Evolutionary conservation across 2,888 invertebrate species (phyloP).

Genomic region (Ectobius pallidus): DNA sequence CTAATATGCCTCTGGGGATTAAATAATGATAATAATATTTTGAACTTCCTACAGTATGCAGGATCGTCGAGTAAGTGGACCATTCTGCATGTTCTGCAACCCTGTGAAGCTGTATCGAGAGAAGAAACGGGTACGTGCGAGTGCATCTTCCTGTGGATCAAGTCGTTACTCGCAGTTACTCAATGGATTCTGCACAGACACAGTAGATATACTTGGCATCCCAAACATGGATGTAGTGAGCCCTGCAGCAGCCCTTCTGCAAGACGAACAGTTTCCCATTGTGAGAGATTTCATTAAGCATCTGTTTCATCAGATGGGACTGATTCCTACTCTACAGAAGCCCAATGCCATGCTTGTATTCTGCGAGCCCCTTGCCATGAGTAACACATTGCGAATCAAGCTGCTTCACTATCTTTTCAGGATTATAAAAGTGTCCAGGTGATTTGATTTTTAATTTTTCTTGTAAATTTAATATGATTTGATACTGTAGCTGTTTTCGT

Average conservation of each 20-base stretch:
- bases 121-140: conserved; percentile 50
- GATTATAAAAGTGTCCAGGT: conserved; percentile 56
- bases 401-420: conserved; percentile 55
- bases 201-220: conserved; percentile 52
- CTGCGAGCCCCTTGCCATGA: conserved; percentile 54
- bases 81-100: conserved; percentile 55
- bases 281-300: conserved; percentile 54
- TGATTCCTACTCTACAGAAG: conserved; percentile 52
- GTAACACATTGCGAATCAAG: conserved; percentile 52
- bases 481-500: too few relatives aligned
- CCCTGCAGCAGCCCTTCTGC: conserved; percentile 54
- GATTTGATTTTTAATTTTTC: conserved; percentile 24
- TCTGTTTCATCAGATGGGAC: conserved; percentile 54
- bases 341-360: conserved; percentile 55
- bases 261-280: conserved; percentile 52
- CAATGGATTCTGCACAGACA: conserved; percentile 55
- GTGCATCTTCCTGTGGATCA: conserved; percentile 37
- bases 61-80: conserved; percentile 49
- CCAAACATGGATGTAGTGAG: conserved; percentile 55
- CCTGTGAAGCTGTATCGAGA: conserved; percentile 53
- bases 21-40: too few relatives aligned
- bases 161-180: conserved; percentile 53
- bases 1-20: too few relatives aligned
- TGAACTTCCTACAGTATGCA: too few relatives aligned
- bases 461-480: too few relatives aligned